Conservation (phyloP, 2,888 invertebrate genomes). For the Thecophora atra region DNA sequence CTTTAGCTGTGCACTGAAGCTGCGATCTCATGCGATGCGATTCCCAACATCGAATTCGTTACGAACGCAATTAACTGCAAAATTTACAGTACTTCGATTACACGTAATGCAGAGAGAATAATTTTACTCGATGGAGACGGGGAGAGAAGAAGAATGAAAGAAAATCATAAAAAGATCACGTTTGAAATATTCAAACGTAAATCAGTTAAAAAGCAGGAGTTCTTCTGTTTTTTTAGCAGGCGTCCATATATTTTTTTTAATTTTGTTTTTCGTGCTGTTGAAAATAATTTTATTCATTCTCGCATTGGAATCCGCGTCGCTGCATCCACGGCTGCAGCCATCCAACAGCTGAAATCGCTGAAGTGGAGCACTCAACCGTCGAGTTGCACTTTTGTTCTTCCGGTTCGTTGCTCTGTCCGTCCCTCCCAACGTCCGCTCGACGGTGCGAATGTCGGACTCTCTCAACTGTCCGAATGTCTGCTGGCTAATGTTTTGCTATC, state of each 20-base stretch:
- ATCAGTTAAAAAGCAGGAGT: neutral
- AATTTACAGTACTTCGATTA: too few relatives aligned
- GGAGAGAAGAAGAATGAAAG: too few relatives aligned
- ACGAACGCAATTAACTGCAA: too few relatives aligned
- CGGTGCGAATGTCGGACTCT: neutral
- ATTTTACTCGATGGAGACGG: too few relatives aligned
- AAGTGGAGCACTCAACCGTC: neutral
- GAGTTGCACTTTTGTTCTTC: neutral
- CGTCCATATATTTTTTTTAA: neutral
- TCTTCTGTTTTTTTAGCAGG: neutral
- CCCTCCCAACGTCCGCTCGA: neutral
- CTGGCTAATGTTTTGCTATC: too few relatives aligned
- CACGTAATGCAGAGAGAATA: too few relatives aligned
- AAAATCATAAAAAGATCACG: too few relatives aligned
- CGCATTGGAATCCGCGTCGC: neutral
- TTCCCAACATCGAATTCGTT: too few relatives aligned
- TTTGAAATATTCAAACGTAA: too few relatives aligned
- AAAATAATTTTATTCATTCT: neutral
- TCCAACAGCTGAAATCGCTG: neutral
- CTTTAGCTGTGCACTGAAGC: too few relatives aligned
- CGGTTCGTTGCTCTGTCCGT: constrained; percentile 3
- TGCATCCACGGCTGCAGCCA: neutral
- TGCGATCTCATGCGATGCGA: too few relatives aligned
- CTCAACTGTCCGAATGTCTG: too few relatives aligned
- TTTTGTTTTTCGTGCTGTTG: constrained; percentile 8